Base-by-base conservation (phyloP, 2,797 vertebrate species). In the Nyctalus aviator region DNA sequence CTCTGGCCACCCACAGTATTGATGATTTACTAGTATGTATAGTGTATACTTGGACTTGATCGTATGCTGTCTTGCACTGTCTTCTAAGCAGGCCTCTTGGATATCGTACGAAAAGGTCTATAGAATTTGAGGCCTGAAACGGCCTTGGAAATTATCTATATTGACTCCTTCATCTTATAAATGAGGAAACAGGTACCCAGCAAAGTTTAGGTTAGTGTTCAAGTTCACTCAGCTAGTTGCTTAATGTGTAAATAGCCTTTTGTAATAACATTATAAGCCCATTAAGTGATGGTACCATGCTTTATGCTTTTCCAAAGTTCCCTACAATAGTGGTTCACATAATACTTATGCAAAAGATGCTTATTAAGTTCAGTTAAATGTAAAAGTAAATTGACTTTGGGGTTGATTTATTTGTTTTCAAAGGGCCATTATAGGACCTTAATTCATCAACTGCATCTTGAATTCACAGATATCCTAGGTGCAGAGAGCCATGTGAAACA, bases 321-420 rank as follows among this genome's bases (percentile, higher is more conserved):
- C 25, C 35, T 85, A 15, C 53, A 25, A 41, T 78, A 15, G 23
- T 72, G 50, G 27, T 55, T 92, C 78, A 35, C 9, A n/a, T 4
- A n/a, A 35, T 55, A 23, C 37, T 83, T 90, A 53, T 32, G 15
- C 81, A 88, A 88, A 59, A 92, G 62, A 73, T 84, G 68, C 35
- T 91, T 95, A 59, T 55, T 89, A 72, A 73, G 32, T 92, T 89
- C 71, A 85, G 37, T 48, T 95, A 85, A 93, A 75, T 53, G 35
- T 85, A 81, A 84, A 88, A 94, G 30, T 41, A 90, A 88, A 75
- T 87, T 50, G 73, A 76, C 35, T 78, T 84, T 7, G 37, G 57
- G 27, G 59, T 53, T 76, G 35, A 18, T 95, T 91, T 23, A 13
- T 88, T 79, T 85, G 15, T 57, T 64, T 64, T 94, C 91, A 59